These are phyloP conservation scores for Hafferia zeledoni DNA, from an alignment of 2,797 vertebrate genomes.

Conservation along the genomic window DNA sequence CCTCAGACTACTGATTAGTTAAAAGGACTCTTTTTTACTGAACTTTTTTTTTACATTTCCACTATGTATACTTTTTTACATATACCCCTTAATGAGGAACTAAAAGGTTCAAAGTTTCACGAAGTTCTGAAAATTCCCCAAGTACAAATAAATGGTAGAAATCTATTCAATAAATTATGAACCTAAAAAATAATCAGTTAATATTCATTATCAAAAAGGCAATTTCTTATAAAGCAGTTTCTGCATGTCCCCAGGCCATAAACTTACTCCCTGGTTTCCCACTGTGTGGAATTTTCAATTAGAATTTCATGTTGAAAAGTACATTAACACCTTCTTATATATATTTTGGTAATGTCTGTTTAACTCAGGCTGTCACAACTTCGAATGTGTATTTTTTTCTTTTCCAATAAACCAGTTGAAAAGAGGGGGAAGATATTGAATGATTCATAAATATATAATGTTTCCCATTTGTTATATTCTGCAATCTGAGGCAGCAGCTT, in stretches of 20 bases:
- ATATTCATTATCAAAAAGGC: slow-evolving; percentile 56
- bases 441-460: slow-evolving; percentile 68
- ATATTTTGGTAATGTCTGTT: slow-evolving; percentile 57
- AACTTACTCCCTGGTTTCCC: slow-evolving; percentile 40
- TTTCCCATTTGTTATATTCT: slow-evolving; percentile 63
- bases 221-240: slow-evolving; percentile 56
- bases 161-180: slow-evolving; percentile 68
- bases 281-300: slow-evolving; percentile 51
- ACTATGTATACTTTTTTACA: slow-evolving; percentile 34
- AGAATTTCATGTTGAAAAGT: slow-evolving; percentile 60
- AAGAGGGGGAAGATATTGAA: slow-evolving; percentile 21
- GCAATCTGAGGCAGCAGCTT: slow-evolving; percentile 56
- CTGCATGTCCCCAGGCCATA: slow-evolving; percentile 21
- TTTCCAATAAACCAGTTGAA: slow-evolving; percentile 21
- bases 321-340: slow-evolving; percentile 36
- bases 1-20: slow-evolving; percentile 19
- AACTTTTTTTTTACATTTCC: slow-evolving; percentile 53
- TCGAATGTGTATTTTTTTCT: slow-evolving; percentile 13
- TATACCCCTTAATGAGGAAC: slow-evolving; percentile 23
- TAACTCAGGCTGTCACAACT: slow-evolving; percentile 26
- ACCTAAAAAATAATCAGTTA: slow-evolving; percentile 61
- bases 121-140: slow-evolving; percentile 59
- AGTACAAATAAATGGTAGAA: slow-evolving; percentile 59
- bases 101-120: slow-evolving; percentile 55
- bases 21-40: background rate